A percentile compares a stretch with the other conserved stretches of the same genome.
These are phyloP conservation scores for Syngnathus scovelli DNA, from an alignment of 2,113 vertebrate genomes.

Conservation along the genomic window DNA sequence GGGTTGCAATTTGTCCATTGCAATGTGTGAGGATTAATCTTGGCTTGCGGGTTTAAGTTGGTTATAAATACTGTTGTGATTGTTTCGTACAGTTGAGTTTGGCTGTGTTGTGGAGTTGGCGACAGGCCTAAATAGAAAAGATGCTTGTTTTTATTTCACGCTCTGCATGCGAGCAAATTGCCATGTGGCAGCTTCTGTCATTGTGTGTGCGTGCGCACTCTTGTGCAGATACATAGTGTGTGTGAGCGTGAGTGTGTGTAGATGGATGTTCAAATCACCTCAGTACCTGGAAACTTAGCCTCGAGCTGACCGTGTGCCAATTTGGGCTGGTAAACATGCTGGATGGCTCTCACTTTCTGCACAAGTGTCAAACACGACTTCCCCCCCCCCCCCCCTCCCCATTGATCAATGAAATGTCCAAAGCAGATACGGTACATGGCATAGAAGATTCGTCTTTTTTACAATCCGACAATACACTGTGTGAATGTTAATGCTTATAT, in stretches of 20 bases:
- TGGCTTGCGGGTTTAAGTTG: not conserved
- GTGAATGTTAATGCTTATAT: too few relatives aligned
- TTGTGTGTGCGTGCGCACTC: slow-evolving; percentile 12
- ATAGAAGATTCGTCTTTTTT: too few relatives aligned
- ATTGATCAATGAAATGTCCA: too few relatives aligned
- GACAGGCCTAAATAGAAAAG: not conserved
- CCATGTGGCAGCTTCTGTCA: not conserved
- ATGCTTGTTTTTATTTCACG: not conserved
- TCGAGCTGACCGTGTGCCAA: slow-evolving; percentile 32
- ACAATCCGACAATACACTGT: too few relatives aligned
- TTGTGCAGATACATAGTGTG: slow-evolving; percentile 17
- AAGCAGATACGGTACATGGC: too few relatives aligned
- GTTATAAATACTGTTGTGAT: too few relatives aligned
- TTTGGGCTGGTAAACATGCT: slow-evolving; percentile 52
- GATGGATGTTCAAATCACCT: slow-evolving; percentile 32
- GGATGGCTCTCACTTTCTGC: slow-evolving; percentile 47
- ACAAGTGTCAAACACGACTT: slow-evolving; percentile 50
- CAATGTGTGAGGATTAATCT: not conserved
- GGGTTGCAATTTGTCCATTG: not conserved
- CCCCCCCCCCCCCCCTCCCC: too few relatives aligned
- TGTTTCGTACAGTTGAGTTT: too few relatives aligned
- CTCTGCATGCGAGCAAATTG: not conserved
- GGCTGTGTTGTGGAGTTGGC: too few relatives aligned
- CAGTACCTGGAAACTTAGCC: slow-evolving; percentile 60
- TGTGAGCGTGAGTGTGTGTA: slow-evolving; percentile 18